Evolutionary conservation across 2,888 invertebrate species (phyloP).

Genomic region (Polyploca ridens): DNA sequence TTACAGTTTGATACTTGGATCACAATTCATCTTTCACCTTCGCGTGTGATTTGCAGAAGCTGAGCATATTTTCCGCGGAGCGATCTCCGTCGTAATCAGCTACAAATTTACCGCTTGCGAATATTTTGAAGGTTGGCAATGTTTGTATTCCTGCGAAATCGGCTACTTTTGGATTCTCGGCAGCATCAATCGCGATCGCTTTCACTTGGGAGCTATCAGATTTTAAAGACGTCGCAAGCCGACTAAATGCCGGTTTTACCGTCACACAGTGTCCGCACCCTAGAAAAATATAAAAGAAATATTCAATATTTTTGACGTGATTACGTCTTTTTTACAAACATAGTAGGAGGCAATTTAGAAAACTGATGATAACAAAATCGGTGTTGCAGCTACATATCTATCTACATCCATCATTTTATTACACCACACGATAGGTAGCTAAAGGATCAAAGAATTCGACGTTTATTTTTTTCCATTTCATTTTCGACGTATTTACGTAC

Average conservation of each 20-base stretch:
- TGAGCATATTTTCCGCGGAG: slow-evolving; percentile 80
- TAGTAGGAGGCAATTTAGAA: no score
- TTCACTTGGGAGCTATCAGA: slow-evolving; percentile 61
- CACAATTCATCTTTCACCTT: slow-evolving; percentile 75
- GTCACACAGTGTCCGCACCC: slow-evolving; percentile 90
- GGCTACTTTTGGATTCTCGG: slow-evolving; percentile 84
- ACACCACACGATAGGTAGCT: no score
- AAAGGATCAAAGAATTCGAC: no score
- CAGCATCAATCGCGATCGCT: slow-evolving; percentile 87
- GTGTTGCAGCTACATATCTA: no score
- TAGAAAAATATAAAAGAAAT: slow-evolving; percentile 43
- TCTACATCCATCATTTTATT: no score
- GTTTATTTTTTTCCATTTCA: no score
- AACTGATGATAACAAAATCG: no score
- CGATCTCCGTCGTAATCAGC: slow-evolving; percentile 85
- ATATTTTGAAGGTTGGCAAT: slow-evolving; percentile 88
- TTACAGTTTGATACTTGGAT: slow-evolving; percentile 36
- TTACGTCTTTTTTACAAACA: no score
- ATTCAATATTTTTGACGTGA: no score
- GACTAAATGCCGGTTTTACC: slow-evolving; percentile 87
- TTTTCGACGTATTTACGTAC: no score
- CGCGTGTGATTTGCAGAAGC: slow-evolving; percentile 66
- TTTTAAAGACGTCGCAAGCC: slow-evolving; percentile 79
- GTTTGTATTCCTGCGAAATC: slow-evolving; percentile 85
- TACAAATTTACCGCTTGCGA: slow-evolving; percentile 77